These are phyloP conservation scores for Agapornis roseicollis DNA, from an alignment of 2,113 vertebrate species.

Conservation along the genomic window DNA sequence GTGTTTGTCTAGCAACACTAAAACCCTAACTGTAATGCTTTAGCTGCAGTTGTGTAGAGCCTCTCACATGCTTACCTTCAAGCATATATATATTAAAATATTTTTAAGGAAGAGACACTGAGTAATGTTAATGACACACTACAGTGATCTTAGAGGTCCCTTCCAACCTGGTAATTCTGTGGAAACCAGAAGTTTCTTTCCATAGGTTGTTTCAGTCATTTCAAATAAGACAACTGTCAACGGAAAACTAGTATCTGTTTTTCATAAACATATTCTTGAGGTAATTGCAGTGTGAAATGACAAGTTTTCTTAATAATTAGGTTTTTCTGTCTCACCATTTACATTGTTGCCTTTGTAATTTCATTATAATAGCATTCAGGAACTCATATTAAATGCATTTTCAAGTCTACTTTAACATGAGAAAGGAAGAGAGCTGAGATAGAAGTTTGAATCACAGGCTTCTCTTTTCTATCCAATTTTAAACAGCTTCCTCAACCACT, in stretches of 20 bases:
- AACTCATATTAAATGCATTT: not conserved
- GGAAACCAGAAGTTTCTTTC: not conserved
- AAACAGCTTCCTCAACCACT: not conserved
- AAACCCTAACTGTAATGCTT: not conserved
- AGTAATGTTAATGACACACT: not conserved
- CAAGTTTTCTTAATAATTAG: not conserved
- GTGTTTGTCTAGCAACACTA: not conserved
- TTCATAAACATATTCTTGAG: not conserved
- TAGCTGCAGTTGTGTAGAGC: not conserved
- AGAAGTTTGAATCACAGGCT: not conserved
- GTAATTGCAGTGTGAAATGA: not conserved
- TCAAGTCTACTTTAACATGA: not conserved
- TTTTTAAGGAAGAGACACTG: not conserved
- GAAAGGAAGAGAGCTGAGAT: not conserved
- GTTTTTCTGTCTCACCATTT: not conserved
- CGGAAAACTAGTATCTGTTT: not conserved
- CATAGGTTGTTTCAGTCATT: not conserved
- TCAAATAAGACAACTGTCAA: not conserved
- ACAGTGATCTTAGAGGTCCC: too few species aligned
- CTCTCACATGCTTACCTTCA: not conserved
- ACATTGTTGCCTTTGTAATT: not conserved
- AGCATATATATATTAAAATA: not conserved
- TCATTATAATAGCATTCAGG: not conserved
- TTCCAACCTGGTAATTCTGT: too few species aligned
- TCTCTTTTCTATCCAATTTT: not conserved